Evolutionary conservation across 2,113 vertebrate genomes (phyloP).

Genomic region (Halcyon senegalensis): DNA sequence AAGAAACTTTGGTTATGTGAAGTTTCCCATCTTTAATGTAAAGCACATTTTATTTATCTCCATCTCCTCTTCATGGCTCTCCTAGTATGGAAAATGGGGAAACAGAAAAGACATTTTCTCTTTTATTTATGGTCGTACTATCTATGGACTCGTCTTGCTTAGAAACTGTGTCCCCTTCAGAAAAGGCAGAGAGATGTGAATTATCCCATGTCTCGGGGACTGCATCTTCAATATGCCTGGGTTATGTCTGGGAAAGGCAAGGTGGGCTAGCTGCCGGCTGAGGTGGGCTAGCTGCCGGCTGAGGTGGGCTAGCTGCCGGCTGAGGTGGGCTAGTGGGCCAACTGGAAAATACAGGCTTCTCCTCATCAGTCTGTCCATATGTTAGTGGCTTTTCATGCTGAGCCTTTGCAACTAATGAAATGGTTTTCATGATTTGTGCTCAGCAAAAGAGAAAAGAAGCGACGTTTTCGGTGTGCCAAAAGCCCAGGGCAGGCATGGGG

Average conservation of each 20-base stretch:
- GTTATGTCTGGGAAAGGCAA: background rate
- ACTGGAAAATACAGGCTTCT: background rate
- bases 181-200: background rate
- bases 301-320: rapidly evolving
- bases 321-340: background rate
- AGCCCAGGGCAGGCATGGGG: background rate
- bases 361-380: rapidly evolving
- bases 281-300: background rate
- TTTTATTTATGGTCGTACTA: background rate
- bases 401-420: background rate
- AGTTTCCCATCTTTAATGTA: background rate
- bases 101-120: rapidly evolving
- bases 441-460: rapidly evolving
- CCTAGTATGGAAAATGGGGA: background rate
- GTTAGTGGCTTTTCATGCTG: background rate
- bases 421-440: rapidly evolving
- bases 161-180: background rate
- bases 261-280: background rate
- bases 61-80: background rate
- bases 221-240: background rate
- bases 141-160: rapidly evolving
- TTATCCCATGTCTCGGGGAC: background rate
- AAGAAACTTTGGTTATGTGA: background rate
- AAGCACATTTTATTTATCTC: background rate
- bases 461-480: background rate